These are phyloP conservation scores for Rynchops niger DNA, from an alignment of 2,113 vertebrate species.

Conservation along the genomic window DNA sequence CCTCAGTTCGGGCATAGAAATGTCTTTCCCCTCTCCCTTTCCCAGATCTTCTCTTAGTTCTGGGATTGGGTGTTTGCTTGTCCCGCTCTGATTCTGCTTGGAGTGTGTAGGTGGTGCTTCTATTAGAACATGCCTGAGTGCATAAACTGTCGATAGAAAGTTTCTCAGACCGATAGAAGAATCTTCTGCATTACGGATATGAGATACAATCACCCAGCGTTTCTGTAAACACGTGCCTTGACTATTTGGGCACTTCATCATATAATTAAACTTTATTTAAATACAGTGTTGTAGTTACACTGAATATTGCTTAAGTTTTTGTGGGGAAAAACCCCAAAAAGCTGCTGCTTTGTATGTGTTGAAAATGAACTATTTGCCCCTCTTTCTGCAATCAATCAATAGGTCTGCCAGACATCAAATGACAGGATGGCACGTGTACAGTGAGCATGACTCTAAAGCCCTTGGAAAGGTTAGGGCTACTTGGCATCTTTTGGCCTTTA, in stretches of 20 bases:
- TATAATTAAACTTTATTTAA: neutral
- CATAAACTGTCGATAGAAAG: neutral
- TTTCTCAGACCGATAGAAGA: neutral
- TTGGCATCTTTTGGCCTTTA: neutral
- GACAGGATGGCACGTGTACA: neutral
- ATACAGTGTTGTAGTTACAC: neutral
- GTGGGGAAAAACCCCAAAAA: neutral
- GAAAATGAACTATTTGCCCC: neutral
- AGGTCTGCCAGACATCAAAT: neutral
- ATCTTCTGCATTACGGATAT: neutral
- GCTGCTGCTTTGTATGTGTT: neutral
- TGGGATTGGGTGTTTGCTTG: neutral
- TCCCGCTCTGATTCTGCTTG: neutral
- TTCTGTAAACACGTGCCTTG: neutral
- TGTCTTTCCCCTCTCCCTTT: neutral
- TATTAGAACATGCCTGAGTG: neutral
- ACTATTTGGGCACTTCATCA: neutral
- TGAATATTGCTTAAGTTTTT: neutral
- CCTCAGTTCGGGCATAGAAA: accelerated
- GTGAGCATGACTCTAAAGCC: neutral
- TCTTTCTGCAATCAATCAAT: neutral
- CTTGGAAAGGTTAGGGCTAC: neutral
- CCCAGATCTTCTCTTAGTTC: neutral
- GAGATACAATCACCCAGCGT: neutral
- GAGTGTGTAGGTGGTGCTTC: neutral